Percentiles rank a stretch among this genome's conserved stretches.
Evolutionary conservation across 2,888 invertebrate species (phyloP).

Genomic region (Drosophila mimetica): DNA sequence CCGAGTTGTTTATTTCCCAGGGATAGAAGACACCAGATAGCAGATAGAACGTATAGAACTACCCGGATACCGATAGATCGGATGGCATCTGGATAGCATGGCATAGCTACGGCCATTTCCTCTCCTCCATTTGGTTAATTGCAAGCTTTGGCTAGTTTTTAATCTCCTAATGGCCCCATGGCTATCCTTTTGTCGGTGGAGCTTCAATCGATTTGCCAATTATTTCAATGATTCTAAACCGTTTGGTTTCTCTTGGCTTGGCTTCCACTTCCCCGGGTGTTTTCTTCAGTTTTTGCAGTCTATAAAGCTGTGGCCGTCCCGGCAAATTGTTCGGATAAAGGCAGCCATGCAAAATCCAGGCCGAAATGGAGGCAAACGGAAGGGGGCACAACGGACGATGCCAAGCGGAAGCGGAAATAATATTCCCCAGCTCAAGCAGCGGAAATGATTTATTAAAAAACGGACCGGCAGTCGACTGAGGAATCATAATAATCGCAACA

Average conservation of each 20-base stretch:
- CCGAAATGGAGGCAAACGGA: constrained; percentile 3
- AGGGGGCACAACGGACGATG: constrained; percentile 6
- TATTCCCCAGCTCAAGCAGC: constrained; percentile 71
- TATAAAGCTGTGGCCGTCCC: constrained; percentile 9
- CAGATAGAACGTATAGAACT: background rate
- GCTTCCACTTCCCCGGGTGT: background rate
- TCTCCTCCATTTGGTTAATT: constrained; percentile 56
- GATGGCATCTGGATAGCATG: constrained; percentile 19
- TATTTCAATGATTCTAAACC: constrained; percentile 57
- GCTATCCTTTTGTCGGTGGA: constrained; percentile 5
- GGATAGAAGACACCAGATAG: constrained; percentile 10
- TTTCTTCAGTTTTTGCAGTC: constrained; percentile 1
- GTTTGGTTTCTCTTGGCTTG: constrained; percentile 26
- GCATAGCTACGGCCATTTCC: constrained; percentile 4
- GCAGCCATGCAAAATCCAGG: constrained; percentile 11
- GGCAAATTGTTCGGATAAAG: constrained; percentile 6
- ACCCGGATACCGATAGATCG: constrained; percentile 9
- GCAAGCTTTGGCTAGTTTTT: constrained; percentile 45
- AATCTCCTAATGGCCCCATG: constrained; percentile 69
- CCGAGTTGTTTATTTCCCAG: constrained; percentile 37
- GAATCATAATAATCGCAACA: constrained; percentile 54
- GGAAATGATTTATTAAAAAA: constrained; percentile 79
- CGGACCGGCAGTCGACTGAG: constrained; percentile 46
- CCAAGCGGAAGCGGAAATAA: constrained; percentile 63
- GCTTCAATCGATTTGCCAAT: constrained; percentile 60